Evolutionary conservation across 1,140 invertebrate genomes (phyloP), one percentile per base, ranked within the genome.

Genomic region (Neotoxoptera formosana): DNA sequence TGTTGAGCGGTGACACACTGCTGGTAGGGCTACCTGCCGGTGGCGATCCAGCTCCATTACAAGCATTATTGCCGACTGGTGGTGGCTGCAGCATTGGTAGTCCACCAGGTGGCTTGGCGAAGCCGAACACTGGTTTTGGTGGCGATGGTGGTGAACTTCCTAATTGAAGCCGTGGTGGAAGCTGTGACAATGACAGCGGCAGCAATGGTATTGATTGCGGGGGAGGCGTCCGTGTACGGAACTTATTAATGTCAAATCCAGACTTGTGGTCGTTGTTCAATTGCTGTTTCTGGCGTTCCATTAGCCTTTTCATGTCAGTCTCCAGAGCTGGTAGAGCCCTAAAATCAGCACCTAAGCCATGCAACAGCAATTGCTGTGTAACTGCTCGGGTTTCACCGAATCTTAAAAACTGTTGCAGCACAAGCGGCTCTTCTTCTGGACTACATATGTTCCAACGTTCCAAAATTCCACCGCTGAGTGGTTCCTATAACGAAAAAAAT

Each of bases 381-480:
- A 98, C 97, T 90, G 97, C 96, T 95, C 97, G 96, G 93, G 98
- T 98, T 95, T 98, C 97, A 92, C 97, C 97, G 95, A 98, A 98
- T 94, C 97, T 96, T 92, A 98, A 96, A 96, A 98, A 98, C 96
- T 98, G 97, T 95, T 98, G 97, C 88, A 98, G 96, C 90, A 98
- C 97, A 94, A 98, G 96, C 94, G 97, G 97, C 95, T 98, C 98
- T 96, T 98, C 98, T 95, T 98, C 97, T 95, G 97, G 96, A 94
- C 96, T 97, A 94, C 97, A 97, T 95, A 98, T 97, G 94, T 96
- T 97, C 97, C 97, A 98, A 95, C 97, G 96, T 95, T 98, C 97
- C 95, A 98, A 96, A 94, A 97, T 96, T 94, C 96, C 96, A 95
- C 96, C 96, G 94, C 97, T 97, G 94, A 96, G 96, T 95, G 96